Conservation (phyloP, 2,797 vertebrate genomes). For the Diplodus puntazzo region DNA sequence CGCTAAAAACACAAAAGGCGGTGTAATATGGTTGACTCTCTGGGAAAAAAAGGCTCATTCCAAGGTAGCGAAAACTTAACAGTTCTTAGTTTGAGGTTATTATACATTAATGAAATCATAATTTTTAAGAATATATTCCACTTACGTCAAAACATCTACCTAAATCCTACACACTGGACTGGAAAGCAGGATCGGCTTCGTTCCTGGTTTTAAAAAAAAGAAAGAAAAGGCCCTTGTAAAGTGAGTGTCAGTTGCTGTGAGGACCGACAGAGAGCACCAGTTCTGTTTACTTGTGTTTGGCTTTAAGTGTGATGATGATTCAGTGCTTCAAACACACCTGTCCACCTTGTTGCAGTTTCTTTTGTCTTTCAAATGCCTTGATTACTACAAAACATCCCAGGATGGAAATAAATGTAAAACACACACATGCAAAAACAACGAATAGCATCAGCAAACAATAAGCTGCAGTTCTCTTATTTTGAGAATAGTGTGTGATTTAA, state of each 20-base stretch:
- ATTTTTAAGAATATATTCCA: no score
- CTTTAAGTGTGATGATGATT: conserved; percentile 4
- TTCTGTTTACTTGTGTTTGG: conserved; percentile 30
- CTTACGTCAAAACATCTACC: no score
- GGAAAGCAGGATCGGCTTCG: no score
- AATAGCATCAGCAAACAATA: conserved; percentile 22
- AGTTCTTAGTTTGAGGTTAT: no score
- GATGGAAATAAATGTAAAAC: conserved; percentile 42
- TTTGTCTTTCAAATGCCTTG: conserved; percentile 42
- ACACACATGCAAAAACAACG: conserved; percentile 1
- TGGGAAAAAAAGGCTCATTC: no score
- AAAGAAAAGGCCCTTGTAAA: neutral
- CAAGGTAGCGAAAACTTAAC: no score
- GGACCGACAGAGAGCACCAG: conserved; percentile 20
- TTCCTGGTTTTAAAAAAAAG: no score
- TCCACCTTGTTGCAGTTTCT: conserved; percentile 35
- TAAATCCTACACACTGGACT: no score
- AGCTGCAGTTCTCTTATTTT: neutral
- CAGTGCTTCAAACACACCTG: conserved; percentile 26
- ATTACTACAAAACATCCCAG: conserved; percentile 43
- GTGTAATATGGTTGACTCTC: no score
- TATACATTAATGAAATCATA: no score
- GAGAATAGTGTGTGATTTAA: conserved; percentile 32
- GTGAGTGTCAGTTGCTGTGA: conserved; percentile 1
- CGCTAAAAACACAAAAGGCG: no score